Evolutionary conservation across 2,888 invertebrate species (phyloP).

Genomic region (Venusia cambrica): DNA sequence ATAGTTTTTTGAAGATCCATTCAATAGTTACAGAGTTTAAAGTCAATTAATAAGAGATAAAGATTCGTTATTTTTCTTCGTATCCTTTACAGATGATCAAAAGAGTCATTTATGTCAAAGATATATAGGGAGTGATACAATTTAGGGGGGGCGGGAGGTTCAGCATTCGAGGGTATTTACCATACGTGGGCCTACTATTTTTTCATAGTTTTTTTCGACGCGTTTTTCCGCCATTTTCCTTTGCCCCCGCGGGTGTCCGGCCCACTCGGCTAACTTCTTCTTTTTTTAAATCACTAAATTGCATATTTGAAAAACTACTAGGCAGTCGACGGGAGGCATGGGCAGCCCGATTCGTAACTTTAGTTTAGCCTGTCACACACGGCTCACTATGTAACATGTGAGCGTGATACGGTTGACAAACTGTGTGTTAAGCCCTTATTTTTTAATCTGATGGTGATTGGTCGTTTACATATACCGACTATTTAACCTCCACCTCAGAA

Average conservation of each 20-base stretch:
- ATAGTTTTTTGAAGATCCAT: too few species aligned
- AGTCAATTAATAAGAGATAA: too few species aligned
- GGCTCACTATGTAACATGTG: slow-evolving; percentile 5
- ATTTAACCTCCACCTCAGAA: slow-evolving; percentile 4
- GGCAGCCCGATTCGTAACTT: slow-evolving; percentile 12
- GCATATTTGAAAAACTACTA: slow-evolving; percentile 79
- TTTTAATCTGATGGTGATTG: neutral
- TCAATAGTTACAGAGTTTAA: too few species aligned
- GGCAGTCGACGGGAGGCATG: slow-evolving; percentile 35
- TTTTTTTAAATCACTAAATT: slow-evolving; percentile 78
- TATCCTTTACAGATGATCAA: slow-evolving; percentile 19
- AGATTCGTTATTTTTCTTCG: too few species aligned
- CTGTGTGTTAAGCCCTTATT: slow-evolving; percentile 5
- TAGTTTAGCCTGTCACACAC: slow-evolving; percentile 15
- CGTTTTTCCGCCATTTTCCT: slow-evolving; percentile 68
- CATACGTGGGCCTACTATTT: slow-evolving; percentile 68
- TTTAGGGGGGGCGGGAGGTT: slow-evolving; percentile 48
- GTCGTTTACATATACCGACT: neutral
- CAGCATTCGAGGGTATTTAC: slow-evolving; percentile 62
- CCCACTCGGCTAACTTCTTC: slow-evolving; percentile 41
- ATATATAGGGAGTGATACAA: slow-evolving; percentile 33
- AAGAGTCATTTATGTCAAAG: slow-evolving; percentile 24
- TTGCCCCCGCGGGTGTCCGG: slow-evolving; percentile 58
- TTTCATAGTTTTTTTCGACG: slow-evolving; percentile 56
- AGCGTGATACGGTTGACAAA: neutral